Evolutionary conservation across 1,140 invertebrate species (phyloP), one percentile per base, ranked within the genome.

Genomic region (Anastrepha ludens): DNA sequence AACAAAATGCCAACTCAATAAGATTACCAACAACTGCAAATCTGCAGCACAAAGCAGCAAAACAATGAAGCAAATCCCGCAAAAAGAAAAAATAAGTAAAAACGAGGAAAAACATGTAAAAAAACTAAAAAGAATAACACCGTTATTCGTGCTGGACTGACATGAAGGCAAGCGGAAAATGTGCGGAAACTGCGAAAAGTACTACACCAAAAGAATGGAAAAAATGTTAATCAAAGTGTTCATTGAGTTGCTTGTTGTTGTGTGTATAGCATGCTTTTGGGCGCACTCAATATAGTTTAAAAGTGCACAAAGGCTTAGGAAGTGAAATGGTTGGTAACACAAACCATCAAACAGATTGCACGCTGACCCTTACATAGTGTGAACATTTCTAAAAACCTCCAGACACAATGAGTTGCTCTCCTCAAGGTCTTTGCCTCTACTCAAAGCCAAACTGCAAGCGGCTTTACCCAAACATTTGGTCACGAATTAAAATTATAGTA

Each of bases 181-280:
- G 67, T 74, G 67, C 15, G 67, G 17, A 81, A 55, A 58, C 47
- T 81, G 74, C 50, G 50, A 81, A 81, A 81, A 55, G 74, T 41
- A 55, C 74, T 41, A 55, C 74, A 81, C 17, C n/a, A 29, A 81
- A 81, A 55, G 47, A 6, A n/a, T 81, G 20, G 17, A 55, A 13
- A 55, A 81, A 67, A 50, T 81, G 74, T 81, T 81, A 81, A 81
- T 81, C 74, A 81, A 81, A 81, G 74, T 47, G 47, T 81, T 81
- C 74, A 55, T 81, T 81, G 17, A 58, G 47, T 81, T 17, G 50
- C 47, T 58, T 58, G 29, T 81, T 81, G 70, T 74, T n/a, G 7
- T 64, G 64, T 67, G 29, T 39, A n/a, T 11, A 81, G 50, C 47
- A 58, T 55, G 70, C 60, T 62, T 47, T 78, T 20, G 70, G 70